Conservation (phyloP, 64 coral and sea anemone genomes). For the Montipora sp. region DNA sequence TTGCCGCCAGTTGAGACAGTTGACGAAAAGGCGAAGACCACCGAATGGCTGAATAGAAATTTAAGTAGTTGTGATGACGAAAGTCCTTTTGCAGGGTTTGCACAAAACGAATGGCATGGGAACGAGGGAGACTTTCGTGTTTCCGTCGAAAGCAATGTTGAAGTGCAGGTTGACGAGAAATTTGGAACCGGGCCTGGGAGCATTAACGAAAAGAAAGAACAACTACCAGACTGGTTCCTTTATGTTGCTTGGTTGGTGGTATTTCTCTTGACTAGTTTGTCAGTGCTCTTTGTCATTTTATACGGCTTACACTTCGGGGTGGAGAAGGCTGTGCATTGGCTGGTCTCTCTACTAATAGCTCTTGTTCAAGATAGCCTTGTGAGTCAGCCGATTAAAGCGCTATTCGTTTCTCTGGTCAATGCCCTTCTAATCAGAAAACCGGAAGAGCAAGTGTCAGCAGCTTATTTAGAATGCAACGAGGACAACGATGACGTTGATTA, state of each 20-base stretch:
- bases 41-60: conserved; percentile 6
- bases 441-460: conserved; percentile 13
- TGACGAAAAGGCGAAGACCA: conserved; percentile 2
- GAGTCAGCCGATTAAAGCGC: conserved; percentile 56
- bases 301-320: conserved; percentile 71
- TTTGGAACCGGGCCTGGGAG: neutral
- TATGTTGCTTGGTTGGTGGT: conserved; percentile 72
- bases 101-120: conserved; percentile 19
- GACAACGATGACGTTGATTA: neutral
- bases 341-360: conserved; percentile 66
- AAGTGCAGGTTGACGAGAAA: conserved; percentile 68
- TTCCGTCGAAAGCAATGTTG: neutral
- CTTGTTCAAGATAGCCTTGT: conserved; percentile 70
- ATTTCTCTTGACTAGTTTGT: conserved; percentile 41
- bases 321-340: conserved; percentile 73
- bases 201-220: conserved; percentile 18
- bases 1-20: conserved; percentile 35
- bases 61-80: neutral
- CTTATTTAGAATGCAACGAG: neutral
- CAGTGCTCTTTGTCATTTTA: conserved; percentile 64
- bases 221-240: conserved; percentile 59
- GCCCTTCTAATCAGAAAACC: conserved; percentile 73
- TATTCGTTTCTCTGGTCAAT: conserved; percentile 55
- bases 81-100: neutral
- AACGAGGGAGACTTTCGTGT: neutral